Conservation (phyloP, 2,797 vertebrate genomes). For the Lophotriccus pileatus region DNA sequence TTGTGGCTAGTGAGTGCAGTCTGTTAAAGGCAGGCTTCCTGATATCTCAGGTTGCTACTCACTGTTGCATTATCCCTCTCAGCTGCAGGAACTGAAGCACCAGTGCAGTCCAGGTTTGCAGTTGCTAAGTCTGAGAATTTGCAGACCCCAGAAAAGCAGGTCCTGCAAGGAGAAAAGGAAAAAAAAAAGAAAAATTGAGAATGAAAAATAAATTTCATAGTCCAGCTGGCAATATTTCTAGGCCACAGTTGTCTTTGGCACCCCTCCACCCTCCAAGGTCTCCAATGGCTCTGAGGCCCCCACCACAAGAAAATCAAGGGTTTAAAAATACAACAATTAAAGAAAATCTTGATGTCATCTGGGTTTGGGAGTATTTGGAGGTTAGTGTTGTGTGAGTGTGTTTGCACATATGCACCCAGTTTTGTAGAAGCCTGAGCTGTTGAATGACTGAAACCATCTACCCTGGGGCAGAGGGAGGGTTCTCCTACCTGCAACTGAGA, state of each 20-base stretch:
- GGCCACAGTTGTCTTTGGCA: slow-evolving; percentile 67
- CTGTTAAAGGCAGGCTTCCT: not conserved
- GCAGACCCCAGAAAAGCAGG: not conserved
- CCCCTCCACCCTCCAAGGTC: slow-evolving; percentile 26
- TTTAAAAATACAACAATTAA: slow-evolving; percentile 72
- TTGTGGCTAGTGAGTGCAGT: not conserved
- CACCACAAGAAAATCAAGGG: slow-evolving; percentile 76
- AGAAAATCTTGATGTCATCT: slow-evolving; percentile 72
- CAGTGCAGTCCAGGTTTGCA: not conserved
- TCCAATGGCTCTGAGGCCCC: slow-evolving; percentile 64
- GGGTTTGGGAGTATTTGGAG: slow-evolving; percentile 49
- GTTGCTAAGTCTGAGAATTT: not conserved
- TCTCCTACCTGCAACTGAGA: not conserved
- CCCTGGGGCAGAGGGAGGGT: not conserved
- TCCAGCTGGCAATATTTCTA: slow-evolving; percentile 62
- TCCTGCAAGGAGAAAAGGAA: not conserved
- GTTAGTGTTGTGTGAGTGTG: not conserved
- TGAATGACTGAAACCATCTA: not conserved
- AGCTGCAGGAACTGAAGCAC: not conserved
- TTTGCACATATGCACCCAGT: not conserved
- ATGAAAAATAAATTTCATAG: not conserved
- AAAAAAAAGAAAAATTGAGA: not conserved
- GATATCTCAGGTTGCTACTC: not conserved
- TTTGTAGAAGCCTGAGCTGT: not conserved
- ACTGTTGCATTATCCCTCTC: not conserved